These are phyloP conservation scores for Gambusia affinis DNA, from an alignment of 2,113 vertebrate genomes.

Conservation along the genomic window DNA sequence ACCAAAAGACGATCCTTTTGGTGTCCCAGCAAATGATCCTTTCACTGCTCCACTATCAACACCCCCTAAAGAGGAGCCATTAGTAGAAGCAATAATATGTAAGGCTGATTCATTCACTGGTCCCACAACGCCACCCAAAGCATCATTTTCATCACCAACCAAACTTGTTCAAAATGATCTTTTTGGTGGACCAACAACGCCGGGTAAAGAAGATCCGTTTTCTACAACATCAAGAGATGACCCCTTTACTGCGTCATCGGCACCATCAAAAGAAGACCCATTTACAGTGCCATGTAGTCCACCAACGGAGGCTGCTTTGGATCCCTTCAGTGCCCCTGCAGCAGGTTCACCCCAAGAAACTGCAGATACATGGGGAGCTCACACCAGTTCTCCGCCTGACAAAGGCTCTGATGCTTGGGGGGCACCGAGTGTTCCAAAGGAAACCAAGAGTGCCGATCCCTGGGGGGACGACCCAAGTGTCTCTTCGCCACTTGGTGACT, in stretches of 20 bases:
- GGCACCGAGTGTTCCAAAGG: conserved; percentile 49
- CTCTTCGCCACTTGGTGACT: conserved; percentile 24
- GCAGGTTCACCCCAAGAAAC: conserved; percentile 23
- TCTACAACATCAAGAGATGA: conserved; percentile 19
- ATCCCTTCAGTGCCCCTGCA: conserved; percentile 55
- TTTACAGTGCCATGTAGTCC: conserved; percentile 39
- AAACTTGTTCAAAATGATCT: conserved; percentile 32
- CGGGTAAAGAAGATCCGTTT: conserved; percentile 21
- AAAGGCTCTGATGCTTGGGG: conserved; percentile 79
- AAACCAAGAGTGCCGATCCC: conserved; percentile 63
- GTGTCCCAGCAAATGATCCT: conserved; percentile 18
- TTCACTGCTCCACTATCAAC: conserved; percentile 33
- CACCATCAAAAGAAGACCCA: conserved; percentile 28
- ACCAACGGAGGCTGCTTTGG: conserved; percentile 34
- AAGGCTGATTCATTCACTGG: conserved; percentile 28
- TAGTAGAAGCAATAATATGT: background rate
- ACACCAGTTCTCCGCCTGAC: conserved; percentile 40
- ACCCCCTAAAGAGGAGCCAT: conserved; percentile 45
- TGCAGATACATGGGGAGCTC: conserved; percentile 50
- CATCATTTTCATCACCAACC: conserved; percentile 28
- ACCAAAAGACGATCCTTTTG: conserved; percentile 33
- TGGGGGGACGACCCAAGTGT: conserved; percentile 61
- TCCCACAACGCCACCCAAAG: conserved; percentile 24
- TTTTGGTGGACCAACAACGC: conserved; percentile 21
- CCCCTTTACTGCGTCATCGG: conserved; percentile 10